Conservation (phyloP, 2,888 invertebrate genomes). For the Calameuta filiformis region DNA sequence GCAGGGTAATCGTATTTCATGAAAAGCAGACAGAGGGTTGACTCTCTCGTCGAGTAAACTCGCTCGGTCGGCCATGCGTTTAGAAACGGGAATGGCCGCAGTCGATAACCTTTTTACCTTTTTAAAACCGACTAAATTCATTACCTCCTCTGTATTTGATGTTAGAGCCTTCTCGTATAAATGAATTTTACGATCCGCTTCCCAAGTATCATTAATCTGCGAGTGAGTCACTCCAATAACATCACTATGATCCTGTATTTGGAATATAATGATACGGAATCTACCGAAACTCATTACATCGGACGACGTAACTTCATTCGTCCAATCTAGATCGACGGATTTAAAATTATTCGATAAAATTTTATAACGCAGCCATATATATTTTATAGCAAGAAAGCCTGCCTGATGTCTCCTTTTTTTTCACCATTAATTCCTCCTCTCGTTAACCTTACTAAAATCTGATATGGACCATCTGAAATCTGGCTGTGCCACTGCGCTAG, state of each 20-base stretch:
- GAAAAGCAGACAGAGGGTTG: background rate
- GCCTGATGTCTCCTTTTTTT: background rate
- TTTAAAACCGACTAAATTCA: conserved; percentile 46
- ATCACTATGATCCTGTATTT: background rate
- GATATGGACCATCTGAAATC: background rate
- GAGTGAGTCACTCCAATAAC: background rate
- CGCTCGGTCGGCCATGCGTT: conserved; percentile 40
- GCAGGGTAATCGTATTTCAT: background rate
- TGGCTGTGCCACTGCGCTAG: background rate
- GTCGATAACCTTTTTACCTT: conserved; percentile 49
- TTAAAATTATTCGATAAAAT: background rate
- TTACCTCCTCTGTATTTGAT: conserved; percentile 36
- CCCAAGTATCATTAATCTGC: background rate
- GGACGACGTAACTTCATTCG: background rate
- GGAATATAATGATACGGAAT: background rate
- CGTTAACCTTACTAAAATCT: background rate
- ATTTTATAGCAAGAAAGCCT: background rate
- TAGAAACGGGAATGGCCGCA: conserved; percentile 35
- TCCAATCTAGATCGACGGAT: background rate
- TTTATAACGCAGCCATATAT: background rate
- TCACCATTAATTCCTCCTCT: background rate
- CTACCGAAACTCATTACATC: background rate
- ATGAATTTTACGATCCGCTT: conserved; percentile 11
- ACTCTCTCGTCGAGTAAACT: conserved; percentile 11
- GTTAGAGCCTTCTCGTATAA: conserved; percentile 9